Percentiles rank a stretch among this genome's conserved stretches.
phyloP scores from a whole-genome alignment of 2,113 vertebrate species.

The Gambusia holbrooki region DNA sequence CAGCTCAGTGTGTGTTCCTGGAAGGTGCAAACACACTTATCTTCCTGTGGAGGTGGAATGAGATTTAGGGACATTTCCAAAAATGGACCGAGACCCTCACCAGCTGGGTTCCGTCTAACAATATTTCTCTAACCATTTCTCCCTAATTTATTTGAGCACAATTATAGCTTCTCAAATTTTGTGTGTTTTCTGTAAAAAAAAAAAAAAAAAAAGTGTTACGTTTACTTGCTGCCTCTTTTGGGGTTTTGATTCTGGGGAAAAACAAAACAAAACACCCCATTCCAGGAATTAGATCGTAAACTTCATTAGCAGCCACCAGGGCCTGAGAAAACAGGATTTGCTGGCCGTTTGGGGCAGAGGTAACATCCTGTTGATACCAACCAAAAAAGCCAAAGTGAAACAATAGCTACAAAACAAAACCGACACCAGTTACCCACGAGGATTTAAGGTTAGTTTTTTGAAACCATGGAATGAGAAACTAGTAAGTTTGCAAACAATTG shows the following conservation, averaged over 20 bases:
- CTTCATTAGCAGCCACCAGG: conserved; percentile 44
- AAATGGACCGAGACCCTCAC: conserved; percentile 9
- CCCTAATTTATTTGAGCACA: background rate
- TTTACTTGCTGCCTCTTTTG: conserved; percentile 11
- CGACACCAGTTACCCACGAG: background rate
- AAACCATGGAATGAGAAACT: too few relatives aligned
- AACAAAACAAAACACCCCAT: conserved; percentile 13
- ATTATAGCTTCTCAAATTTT: background rate
- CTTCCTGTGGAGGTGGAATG: conserved; percentile 5
- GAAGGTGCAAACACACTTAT: conserved; percentile 29
- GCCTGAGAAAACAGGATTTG: conserved; percentile 59
- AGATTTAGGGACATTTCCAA: conserved; percentile 37
- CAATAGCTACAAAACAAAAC: background rate
- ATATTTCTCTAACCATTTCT: too few relatives aligned
- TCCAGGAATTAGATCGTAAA: conserved; percentile 57
- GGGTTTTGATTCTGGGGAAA: conserved; percentile 20
- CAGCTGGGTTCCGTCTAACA: background rate
- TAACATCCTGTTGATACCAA: conserved; percentile 57
- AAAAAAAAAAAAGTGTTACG: background rate
- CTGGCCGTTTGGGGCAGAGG: conserved; percentile 35
- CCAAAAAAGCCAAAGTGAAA: conserved; percentile 23
- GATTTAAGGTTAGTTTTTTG: too few relatives aligned
- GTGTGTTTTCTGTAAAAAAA: background rate
- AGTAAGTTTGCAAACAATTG: too few relatives aligned
- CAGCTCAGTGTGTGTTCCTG: conserved; percentile 11